Evolutionary conservation across 2,113 vertebrate species (phyloP).

Genomic region (Syrrhaptes paradoxus): DNA sequence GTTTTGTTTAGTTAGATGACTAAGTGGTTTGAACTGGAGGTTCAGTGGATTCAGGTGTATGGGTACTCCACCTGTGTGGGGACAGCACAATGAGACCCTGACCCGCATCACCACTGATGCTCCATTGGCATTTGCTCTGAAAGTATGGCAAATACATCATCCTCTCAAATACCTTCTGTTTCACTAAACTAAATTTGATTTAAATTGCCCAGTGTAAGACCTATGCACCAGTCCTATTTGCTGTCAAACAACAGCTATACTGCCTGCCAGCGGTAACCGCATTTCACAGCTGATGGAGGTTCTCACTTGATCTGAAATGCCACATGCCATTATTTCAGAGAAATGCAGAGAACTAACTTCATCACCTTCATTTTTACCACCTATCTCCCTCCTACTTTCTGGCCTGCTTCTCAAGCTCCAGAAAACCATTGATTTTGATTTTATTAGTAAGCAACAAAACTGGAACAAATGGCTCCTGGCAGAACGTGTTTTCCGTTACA

Average conservation of each 20-base stretch:
- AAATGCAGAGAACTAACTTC: background rate
- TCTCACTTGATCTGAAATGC: background rate
- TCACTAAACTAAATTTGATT: background rate
- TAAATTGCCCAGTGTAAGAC: background rate
- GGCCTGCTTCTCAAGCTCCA: constrained; percentile 7
- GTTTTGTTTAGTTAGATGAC: background rate
- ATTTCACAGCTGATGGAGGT: background rate
- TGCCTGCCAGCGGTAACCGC: background rate
- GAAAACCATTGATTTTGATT: constrained; percentile 12
- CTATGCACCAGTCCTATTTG: background rate
- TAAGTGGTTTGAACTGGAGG: background rate
- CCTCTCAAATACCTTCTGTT: background rate
- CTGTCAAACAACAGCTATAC: background rate
- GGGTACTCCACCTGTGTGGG: background rate
- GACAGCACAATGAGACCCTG: background rate
- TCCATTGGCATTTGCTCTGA: background rate
- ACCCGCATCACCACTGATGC: background rate
- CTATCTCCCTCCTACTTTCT: constrained; percentile 27
- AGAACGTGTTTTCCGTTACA: constrained; percentile 35
- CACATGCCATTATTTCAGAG: constrained; percentile 16
- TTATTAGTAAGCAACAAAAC: constrained; percentile 57
- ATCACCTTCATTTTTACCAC: constrained; percentile 35
- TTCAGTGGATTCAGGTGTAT: background rate
- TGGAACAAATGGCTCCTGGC: constrained; percentile 57
- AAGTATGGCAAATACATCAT: background rate